Evolutionary conservation across 2,797 vertebrate genomes (phyloP).

Genomic region (Crenuchus spilurus): DNA sequence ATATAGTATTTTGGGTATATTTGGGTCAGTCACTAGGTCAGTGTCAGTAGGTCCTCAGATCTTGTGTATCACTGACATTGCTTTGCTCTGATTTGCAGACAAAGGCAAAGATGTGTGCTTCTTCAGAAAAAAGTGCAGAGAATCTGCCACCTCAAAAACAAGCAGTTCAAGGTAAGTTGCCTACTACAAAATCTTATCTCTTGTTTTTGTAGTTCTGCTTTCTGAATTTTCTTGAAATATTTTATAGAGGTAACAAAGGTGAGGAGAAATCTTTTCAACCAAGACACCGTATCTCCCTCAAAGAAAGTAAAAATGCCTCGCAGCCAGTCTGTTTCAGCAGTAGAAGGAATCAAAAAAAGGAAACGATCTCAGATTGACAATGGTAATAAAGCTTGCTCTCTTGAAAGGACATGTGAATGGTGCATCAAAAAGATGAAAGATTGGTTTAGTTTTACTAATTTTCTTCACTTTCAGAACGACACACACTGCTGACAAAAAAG

Average conservation of each 20-base stretch:
- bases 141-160: slow-evolving; percentile 75
- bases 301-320: slow-evolving; percentile 85
- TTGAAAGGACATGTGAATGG: background rate
- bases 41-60: too few relatives aligned
- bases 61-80: background rate
- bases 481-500: slow-evolving; percentile 85
- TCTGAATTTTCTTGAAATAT: slow-evolving; percentile 35
- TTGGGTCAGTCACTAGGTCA: too few relatives aligned
- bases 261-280: slow-evolving; percentile 93
- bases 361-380: slow-evolving; percentile 67
- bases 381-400: slow-evolving; percentile 52
- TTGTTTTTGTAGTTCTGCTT: background rate
- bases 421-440: background rate
- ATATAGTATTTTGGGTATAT: too few relatives aligned
- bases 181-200: background rate
- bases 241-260: slow-evolving; percentile 91
- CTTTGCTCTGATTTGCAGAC: slow-evolving; percentile 67
- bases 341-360: slow-evolving; percentile 82
- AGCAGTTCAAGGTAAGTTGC: slow-evolving; percentile 85
- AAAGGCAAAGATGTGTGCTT: slow-evolving; percentile 57
- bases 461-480: slow-evolving; percentile 74
- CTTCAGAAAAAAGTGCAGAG: slow-evolving; percentile 67
- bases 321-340: slow-evolving; percentile 88
- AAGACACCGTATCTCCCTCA: slow-evolving; percentile 78
- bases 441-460: background rate